Percentiles rank a stretch among this genome's conserved stretches.
Evolutionary conservation across 1,140 invertebrate genomes (phyloP).

Genomic region (Caerostris darwini): DNA sequence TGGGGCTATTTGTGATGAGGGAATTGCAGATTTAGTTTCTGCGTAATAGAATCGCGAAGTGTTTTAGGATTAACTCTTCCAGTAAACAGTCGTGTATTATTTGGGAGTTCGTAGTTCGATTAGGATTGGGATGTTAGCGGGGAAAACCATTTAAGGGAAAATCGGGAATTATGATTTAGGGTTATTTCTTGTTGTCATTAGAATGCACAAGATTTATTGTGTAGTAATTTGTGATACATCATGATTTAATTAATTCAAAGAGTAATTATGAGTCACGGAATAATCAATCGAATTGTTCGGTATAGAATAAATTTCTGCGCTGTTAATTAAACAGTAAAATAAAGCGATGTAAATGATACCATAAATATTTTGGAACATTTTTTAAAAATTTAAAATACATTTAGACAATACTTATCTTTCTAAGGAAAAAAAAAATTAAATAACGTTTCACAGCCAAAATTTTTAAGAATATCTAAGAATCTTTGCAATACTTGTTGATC

Average conservation of each 20-base stretch:
- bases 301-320: background rate
- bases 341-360: background rate
- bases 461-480: too few relatives aligned
- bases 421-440: too few relatives aligned
- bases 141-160: background rate
- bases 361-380: too few relatives aligned
- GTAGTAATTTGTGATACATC: background rate
- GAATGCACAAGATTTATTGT: background rate
- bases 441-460: too few relatives aligned
- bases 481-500: too few relatives aligned
- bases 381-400: too few relatives aligned
- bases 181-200: background rate
- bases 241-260: background rate
- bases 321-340: background rate
- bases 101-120: background rate
- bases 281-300: background rate
- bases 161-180: background rate
- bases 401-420: too few relatives aligned
- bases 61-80: slow-evolving; percentile 36
- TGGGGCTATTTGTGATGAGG: background rate
- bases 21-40: slow-evolving; percentile 38
- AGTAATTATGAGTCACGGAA: background rate
- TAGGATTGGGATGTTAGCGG: background rate
- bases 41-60: slow-evolving; percentile 29
- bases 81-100: slow-evolving; percentile 11